phyloP scores from a whole-genome alignment of 2,113 vertebrate species.

The Platycercus adscitus region DNA sequence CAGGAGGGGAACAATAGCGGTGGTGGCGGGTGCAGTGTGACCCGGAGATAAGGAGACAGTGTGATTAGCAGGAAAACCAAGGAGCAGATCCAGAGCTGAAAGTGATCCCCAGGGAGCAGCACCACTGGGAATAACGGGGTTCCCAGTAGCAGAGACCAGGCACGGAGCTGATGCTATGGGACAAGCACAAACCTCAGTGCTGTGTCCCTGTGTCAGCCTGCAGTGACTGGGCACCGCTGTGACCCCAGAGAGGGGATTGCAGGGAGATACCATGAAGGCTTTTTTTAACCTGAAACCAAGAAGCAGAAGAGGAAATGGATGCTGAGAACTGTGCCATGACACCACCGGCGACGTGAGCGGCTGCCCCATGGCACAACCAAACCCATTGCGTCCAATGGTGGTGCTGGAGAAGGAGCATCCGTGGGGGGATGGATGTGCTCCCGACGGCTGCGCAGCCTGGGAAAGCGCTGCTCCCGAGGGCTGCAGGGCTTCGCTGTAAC shows the following conservation, averaged over 20 bases:
- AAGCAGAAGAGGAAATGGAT: constrained; percentile 19
- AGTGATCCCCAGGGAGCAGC: not conserved
- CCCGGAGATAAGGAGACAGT: constrained; percentile 20
- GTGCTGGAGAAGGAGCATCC: not conserved
- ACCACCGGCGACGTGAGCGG: fast-evolving
- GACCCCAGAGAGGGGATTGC: not conserved
- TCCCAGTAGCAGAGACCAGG: not conserved
- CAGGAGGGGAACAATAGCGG: not conserved
- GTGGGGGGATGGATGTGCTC: fast-evolving
- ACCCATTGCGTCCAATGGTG: fast-evolving
- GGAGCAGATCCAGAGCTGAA: not conserved
- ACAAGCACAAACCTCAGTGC: fast-evolving
- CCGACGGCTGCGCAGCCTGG: not conserved
- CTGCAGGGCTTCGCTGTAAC: not conserved
- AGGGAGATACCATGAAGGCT: not conserved
- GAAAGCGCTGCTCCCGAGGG: not conserved
- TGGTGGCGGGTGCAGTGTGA: not conserved
- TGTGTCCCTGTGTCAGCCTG: fast-evolving
- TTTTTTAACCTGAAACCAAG: not conserved
- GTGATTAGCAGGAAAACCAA: not conserved
- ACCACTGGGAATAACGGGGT: fast-evolving
- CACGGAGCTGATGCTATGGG: fast-evolving
- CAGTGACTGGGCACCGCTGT: not conserved
- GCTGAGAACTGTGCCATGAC: not conserved
- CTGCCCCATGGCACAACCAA: not conserved